Base-by-base conservation (phyloP, 2,113 vertebrate species). In the Micronycteris hirsuta region DNA sequence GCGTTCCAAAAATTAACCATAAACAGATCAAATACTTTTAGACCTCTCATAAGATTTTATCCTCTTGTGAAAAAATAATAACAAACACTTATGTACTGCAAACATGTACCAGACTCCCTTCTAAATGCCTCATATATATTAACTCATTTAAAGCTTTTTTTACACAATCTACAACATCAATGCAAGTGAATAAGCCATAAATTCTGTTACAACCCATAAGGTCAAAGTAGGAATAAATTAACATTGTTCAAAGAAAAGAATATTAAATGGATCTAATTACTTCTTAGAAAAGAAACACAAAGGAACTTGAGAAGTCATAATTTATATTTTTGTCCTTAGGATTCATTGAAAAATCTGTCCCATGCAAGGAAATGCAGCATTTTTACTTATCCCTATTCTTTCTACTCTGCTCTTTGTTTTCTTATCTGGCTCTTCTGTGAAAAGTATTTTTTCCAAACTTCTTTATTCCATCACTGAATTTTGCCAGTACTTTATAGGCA, bases 201-300 rank as follows among this genome's bases (percentile, higher is more conserved):
- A 83, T 93, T 94, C 70, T 91, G 71, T 78, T 58, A 83, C 82
- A 93, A 89, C 19, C 11, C 5, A 71, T 76, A 83, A 71, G 67
- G 45, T 86, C 65, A 54, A 90, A 87, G 8, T 20, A 92, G 56
- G 68, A 94, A 94, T 92, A 81, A 96, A 90, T 41, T 87, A n/a
- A 83, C 58, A n/a, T 74, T 83, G 43, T 67, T 33, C 78, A 73
- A 89, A 96, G 84, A 54, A 20, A 84, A 74, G 45, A 96, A 56
- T 61, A 63, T 16, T 88, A 63, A 63, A 38, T 52, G 19, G 17
- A 71, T 41, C 67, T 91, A 83, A 86, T 89, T 54, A 63, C 71
- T 70, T 78, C 94, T 91, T 43, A 91, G 80, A 95, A 74, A 5
- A 93, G 20, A 95, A 71, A 38, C 31, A 2, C 36, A 78, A 56